Evolutionary conservation across 2,888 invertebrate genomes (phyloP).

Genomic region (Campoplex nolae): DNA sequence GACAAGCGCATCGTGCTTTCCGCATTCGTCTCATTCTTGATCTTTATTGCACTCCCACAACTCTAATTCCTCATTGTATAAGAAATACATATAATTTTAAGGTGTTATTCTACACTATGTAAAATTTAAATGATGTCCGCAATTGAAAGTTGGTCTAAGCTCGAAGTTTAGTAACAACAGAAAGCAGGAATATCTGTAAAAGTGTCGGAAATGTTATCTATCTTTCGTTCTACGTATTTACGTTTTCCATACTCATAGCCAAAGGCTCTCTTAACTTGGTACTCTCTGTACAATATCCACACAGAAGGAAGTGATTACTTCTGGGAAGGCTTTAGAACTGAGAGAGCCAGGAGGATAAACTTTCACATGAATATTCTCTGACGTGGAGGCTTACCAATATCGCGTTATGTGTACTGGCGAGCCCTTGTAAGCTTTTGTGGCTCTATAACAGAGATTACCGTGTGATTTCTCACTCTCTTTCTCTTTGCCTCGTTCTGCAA

Average conservation of each 20-base stretch:
- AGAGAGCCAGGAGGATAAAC: conserved; percentile 50
- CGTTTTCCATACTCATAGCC: conserved; percentile 57
- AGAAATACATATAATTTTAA: background rate
- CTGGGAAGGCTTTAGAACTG: background rate
- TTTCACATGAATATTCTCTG: conserved; percentile 65
- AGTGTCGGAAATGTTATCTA: conserved; percentile 69
- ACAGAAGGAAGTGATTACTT: conserved; percentile 39
- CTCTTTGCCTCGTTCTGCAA: background rate
- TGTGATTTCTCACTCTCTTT: conserved; percentile 13
- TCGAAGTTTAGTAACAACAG: background rate
- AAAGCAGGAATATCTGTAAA: conserved; percentile 12
- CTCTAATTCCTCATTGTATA: background rate
- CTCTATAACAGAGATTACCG: conserved; percentile 38
- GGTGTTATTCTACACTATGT: background rate
- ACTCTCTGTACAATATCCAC: conserved; percentile 14
- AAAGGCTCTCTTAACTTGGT: conserved; percentile 10
- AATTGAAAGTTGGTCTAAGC: conserved; percentile 5
- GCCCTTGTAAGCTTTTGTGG: conserved; percentile 33
- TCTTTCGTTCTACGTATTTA: conserved; percentile 58
- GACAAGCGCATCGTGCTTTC: no score
- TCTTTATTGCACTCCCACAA: background rate
- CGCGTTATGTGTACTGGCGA: conserved; percentile 18
- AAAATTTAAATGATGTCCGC: conserved; percentile 55
- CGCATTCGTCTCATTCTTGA: background rate
- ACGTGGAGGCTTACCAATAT: conserved; percentile 47